A percentile compares a stretch with the other conserved stretches of the same genome.
phyloP scores from a whole-genome alignment of 1,140 invertebrate genomes.

The Cardiocondyla obscurior region DNA sequence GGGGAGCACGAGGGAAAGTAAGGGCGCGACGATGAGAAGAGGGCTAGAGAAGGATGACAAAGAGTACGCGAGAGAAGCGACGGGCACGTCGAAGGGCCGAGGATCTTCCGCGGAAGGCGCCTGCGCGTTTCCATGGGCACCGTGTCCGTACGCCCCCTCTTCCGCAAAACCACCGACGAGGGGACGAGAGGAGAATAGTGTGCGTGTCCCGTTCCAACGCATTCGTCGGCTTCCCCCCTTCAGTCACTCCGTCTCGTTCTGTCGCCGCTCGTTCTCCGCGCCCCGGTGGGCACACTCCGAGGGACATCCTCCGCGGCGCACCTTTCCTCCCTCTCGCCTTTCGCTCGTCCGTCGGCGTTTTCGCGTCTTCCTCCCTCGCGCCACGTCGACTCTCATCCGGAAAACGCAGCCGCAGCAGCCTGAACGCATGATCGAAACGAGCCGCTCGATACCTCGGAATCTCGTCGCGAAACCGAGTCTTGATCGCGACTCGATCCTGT shows the following conservation, averaged over 20 bases:
- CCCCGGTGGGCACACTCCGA: slow-evolving; percentile 58
- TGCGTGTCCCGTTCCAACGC: slow-evolving; percentile 73
- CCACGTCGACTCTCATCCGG: slow-evolving; percentile 35
- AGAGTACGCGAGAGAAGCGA: slow-evolving; percentile 8
- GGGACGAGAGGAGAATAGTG: slow-evolving; percentile 54
- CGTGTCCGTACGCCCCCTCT: slow-evolving; percentile 78
- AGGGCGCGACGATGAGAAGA: slow-evolving; percentile 62
- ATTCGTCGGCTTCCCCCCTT: slow-evolving; percentile 67
- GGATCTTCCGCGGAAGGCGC: slow-evolving; percentile 69
- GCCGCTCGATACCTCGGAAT: background rate
- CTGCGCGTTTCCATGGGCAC: slow-evolving; percentile 81
- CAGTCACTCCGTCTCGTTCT: slow-evolving; percentile 77
- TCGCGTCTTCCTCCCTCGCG: slow-evolving; percentile 22
- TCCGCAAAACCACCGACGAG: slow-evolving; percentile 52
- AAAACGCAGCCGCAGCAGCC: background rate
- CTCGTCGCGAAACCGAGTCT: background rate
- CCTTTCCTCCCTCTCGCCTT: slow-evolving; percentile 26
- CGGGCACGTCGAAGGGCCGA: slow-evolving; percentile 74
- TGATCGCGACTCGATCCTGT: too few species aligned
- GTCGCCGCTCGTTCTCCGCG: slow-evolving; percentile 69
- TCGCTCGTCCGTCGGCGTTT: background rate
- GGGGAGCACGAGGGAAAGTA: slow-evolving; percentile 45
- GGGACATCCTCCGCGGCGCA: slow-evolving; percentile 35
- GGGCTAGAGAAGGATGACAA: slow-evolving; percentile 24
- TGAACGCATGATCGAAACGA: background rate